Percentiles rank a stretch among this genome's conserved stretches.
Conservation (phyloP, 2,113 vertebrate genomes). For the Albula glossodonta region DNA sequence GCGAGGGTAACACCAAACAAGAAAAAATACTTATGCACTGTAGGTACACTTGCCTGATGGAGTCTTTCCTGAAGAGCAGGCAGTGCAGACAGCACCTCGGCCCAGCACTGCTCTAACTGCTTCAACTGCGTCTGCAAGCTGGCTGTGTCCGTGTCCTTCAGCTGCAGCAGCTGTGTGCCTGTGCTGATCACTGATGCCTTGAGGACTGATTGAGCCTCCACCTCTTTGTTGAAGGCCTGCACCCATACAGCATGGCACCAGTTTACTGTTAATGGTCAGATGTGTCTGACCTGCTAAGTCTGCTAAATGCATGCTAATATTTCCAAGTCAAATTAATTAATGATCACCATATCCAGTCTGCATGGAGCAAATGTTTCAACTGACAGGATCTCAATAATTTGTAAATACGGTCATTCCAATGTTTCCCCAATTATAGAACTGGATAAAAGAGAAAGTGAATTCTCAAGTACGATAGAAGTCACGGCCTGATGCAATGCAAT, state of each 20-base stretch:
- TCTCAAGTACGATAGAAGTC: too few species aligned
- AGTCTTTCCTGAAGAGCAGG: constrained; percentile 76
- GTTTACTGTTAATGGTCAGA: neutral
- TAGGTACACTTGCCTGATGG: constrained; percentile 72
- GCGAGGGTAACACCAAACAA: too few species aligned
- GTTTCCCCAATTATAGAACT: too few species aligned
- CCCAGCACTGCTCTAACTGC: constrained; percentile 81
- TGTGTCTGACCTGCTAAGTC: neutral
- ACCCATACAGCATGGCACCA: neutral
- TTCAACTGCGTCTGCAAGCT: constrained; percentile 66
- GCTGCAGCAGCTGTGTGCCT: constrained; percentile 76
- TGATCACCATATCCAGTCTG: too few species aligned
- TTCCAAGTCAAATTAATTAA: too few species aligned
- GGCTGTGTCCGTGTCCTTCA: constrained; percentile 68
- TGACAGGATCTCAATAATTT: too few species aligned
- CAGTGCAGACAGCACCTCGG: constrained; percentile 65
- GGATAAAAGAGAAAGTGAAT: too few species aligned
- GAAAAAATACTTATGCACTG: neutral
- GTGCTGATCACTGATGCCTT: constrained; percentile 73
- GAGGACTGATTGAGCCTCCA: constrained; percentile 72
- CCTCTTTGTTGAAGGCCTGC: constrained; percentile 81
- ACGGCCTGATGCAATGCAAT: too few species aligned
- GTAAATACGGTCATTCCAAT: too few species aligned
- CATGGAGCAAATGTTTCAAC: too few species aligned
- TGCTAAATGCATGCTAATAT: neutral